Base-by-base conservation (phyloP, 2,888 invertebrate genomes). In the Peribatodes rhomboidaria region DNA sequence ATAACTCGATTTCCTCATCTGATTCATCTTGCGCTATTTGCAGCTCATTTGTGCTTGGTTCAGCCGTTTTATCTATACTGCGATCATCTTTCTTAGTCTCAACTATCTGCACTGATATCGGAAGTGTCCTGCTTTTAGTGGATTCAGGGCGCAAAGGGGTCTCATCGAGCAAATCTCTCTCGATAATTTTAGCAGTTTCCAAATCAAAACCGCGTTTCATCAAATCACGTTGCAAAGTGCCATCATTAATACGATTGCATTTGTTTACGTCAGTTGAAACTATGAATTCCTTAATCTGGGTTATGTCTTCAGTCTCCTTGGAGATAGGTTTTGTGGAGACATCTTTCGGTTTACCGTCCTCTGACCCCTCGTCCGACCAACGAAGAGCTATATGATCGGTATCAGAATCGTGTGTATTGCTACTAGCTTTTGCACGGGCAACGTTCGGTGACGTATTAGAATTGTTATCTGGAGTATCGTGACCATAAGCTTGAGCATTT, bases 321-420 rank as follows among this genome's bases (percentile, higher is more conserved):
- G 66, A 41, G 2, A 62, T 55, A 9, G 68, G 10, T 42, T 72
- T 68, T 33, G 58, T 54, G 41, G 72, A 57, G 10, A 18, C 52
- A 9, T 76, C 76, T 70, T 80, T 82, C 42, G 55, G 46, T 71
- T 88, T 88, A 1, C 70, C 63, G 35, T 91, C 91, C 74, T 89
- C 88, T 0, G 91, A 88, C 27, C 87, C 85, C 65, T 92, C 91
- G 69, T 92, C 91, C 11, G 91, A 92, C 92, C 92, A 91, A 14
- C 82, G 81, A 33, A 91, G 75, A 1, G 83, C 80, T 50, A 84
- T 53, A 65, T 89, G 87, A 62, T 91, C 89, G 18, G 79, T 82
- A 63, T 91, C 90, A 10, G 89, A 89, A 68, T 90, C 88, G 18
- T 78, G 82, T 3, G 70, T 69, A 41, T 74, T 68, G 16, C 65